Conservation (phyloP, 1,140 invertebrate species). For the Mesaphorura yosii region DNA sequence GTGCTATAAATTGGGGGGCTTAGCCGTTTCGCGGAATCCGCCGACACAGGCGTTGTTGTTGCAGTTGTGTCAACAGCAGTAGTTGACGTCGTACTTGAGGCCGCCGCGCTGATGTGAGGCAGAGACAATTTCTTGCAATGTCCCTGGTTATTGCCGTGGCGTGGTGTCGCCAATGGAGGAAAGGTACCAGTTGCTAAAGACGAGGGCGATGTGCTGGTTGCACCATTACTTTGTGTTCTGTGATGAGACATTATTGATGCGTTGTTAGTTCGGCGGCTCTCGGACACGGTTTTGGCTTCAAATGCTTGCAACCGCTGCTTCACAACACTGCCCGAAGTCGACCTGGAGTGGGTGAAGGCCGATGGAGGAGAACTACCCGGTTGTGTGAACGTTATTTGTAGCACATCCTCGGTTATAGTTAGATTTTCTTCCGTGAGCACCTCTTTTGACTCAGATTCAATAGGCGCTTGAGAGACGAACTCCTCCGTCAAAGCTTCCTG, state of each 20-base stretch:
- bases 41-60: too few species aligned
- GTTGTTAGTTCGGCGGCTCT: conserved; percentile 5
- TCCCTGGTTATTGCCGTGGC: neutral
- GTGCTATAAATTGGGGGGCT: neutral
- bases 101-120: conserved; percentile 22
- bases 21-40: neutral
- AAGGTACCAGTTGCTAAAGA: neutral
- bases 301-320: conserved; percentile 26
- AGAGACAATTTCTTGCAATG: neutral
- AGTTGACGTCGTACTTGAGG: conserved; percentile 10
- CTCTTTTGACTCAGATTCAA: too few species aligned
- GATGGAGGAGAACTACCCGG: too few species aligned
- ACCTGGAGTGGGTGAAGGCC: neutral
- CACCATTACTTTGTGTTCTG: neutral
- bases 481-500: too few species aligned
- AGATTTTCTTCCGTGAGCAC: too few species aligned
- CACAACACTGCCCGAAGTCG: conserved; percentile 15
- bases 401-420: too few species aligned
- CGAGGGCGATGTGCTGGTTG: neutral
- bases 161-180: neutral
- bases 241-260: conserved; percentile 20
- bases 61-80: neutral
- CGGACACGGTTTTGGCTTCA: conserved; percentile 23
- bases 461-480: too few species aligned
- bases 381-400: too few species aligned